Evolutionary conservation across 35 echinoderm and acorn worm genomes (phyloP).

Genomic region (Heliocidaris tuberculata): DNA sequence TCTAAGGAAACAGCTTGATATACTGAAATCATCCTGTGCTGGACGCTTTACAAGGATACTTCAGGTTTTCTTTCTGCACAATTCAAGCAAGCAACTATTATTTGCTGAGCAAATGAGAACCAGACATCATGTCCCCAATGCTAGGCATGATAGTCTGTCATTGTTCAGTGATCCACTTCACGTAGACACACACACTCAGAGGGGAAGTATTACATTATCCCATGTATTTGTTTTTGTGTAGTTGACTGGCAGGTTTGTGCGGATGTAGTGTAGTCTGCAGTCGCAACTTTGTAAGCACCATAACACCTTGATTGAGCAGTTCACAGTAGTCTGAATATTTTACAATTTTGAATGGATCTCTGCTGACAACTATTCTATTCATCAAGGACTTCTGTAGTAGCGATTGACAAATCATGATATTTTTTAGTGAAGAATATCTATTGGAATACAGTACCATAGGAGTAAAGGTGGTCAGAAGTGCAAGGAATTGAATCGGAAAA

Average conservation of each 20-base stretch:
- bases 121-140: not conserved
- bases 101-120: not conserved
- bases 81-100: not conserved
- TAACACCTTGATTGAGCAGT: too few relatives aligned
- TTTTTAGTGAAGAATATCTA: too few relatives aligned
- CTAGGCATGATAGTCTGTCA: not conserved
- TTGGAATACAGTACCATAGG: too few relatives aligned
- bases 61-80: not conserved
- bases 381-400: too few relatives aligned
- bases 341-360: too few relatives aligned
- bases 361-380: too few relatives aligned
- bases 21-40: not conserved
- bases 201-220: not conserved
- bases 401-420: too few relatives aligned
- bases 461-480: too few relatives aligned
- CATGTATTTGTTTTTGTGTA: not conserved
- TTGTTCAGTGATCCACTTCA: not conserved
- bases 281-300: not conserved
- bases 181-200: not conserved
- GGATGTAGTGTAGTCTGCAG: not conserved
- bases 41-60: not conserved
- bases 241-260: not conserved
- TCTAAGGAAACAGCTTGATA: not conserved
- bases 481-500: too few relatives aligned
- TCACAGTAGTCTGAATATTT: too few relatives aligned